Conservation (phyloP, 2,113 vertebrate species). For the Myiozetetes cayanensis region DNA sequence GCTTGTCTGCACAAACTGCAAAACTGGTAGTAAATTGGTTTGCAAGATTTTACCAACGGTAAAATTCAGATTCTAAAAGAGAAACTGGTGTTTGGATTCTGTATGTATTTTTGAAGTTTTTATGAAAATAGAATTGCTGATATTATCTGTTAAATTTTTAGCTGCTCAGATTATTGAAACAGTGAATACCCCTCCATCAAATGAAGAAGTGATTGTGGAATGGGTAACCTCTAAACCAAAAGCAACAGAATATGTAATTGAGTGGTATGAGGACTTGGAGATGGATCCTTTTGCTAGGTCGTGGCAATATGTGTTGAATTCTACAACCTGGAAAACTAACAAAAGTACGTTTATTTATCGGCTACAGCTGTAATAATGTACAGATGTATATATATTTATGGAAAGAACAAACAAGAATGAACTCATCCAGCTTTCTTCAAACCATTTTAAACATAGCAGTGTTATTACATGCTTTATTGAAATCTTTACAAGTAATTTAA, state of each 20-base stretch:
- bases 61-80: neutral
- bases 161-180: slow-evolving; percentile 28
- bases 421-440: neutral
- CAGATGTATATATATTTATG: neutral
- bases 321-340: slow-evolving; percentile 57
- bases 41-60: neutral
- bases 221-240: slow-evolving; percentile 47
- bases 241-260: slow-evolving; percentile 60
- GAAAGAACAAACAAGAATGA: neutral
- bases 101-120: neutral
- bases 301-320: slow-evolving; percentile 67
- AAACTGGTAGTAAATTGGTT: neutral
- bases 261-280: slow-evolving; percentile 69
- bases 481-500: neutral
- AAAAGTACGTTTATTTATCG: slow-evolving; percentile 62
- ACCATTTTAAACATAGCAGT: neutral
- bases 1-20: neutral
- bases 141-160: slow-evolving; percentile 32
- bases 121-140: neutral
- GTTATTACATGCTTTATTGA: neutral
- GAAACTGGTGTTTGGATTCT: neutral
- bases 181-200: neutral
- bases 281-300: neutral
- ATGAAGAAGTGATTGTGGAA: slow-evolving; percentile 56
- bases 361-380: neutral